Base-by-base conservation (phyloP, 2,113 vertebrate genomes). In the Cygnus buccinator region DNA sequence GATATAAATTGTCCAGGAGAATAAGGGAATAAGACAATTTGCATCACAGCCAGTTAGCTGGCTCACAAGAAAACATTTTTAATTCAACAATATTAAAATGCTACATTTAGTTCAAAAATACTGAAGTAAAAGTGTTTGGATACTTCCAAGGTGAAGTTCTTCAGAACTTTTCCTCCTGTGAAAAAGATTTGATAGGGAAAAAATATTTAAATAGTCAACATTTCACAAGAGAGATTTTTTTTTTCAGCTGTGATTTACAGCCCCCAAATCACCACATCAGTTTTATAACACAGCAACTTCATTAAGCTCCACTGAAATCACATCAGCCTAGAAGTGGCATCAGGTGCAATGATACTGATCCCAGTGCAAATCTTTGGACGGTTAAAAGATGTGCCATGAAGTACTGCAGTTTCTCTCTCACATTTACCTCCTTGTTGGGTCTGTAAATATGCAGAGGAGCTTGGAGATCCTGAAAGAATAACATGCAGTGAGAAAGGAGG, bases 11-110 rank as follows among this genome's bases (percentile, higher is more conserved):
- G 79, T 65, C 68, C 85, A 74, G 55, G 37, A 93, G 85, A 83
- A 77, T 78, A 74, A 74, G 82, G 77, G 61, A 90, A 76, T 89
- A 92, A 94, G 73, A 75, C 37, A 91, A 78, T 91, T 91, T 92
- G 52, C 68, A 97, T 84, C 73, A 85, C 72, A 89, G 68, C 21
- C 16, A 7, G 66, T 57, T 89, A 94, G n/a, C 68, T 84, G 76
- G 67, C 41, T 85, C 31, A 33, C 16, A 95, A 87, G 23, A 65
- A 91, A 95, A 76, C 8, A 76, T 54, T 91, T 74, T 59, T 92
- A 93, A 88, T 86, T 59, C 52, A 77, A 37, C 22, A 71, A 57
- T 72, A 84, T 91, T 92, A 68, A 87, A 91, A 41, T 43, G 8
- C 67, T 72, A 43, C 23, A 43, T 82, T 92, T 75, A 54, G 22